A percentile compares a stretch with the other conserved stretches of the same genome.
These are phyloP conservation scores for Mimumesa dahlbomi DNA, from an alignment of 2,888 invertebrate species.

Conservation along the genomic window DNA sequence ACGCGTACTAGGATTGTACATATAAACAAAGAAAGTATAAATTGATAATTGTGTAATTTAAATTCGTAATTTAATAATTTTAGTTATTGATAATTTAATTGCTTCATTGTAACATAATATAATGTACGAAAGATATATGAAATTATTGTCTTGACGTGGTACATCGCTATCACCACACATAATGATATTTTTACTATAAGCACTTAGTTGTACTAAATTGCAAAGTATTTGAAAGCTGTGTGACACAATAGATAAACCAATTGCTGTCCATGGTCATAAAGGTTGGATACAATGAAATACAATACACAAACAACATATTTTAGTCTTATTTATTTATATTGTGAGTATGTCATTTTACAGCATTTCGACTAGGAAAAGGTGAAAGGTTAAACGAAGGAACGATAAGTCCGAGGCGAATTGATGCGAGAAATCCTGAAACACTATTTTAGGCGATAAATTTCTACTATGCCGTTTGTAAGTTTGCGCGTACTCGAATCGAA, in stretches of 20 bases:
- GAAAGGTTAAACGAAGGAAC: no score
- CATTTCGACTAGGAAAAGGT: no score
- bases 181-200: slow-evolving; percentile 24
- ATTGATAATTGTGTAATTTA: slow-evolving; percentile 17
- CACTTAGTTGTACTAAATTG: slow-evolving; percentile 1
- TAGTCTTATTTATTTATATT: slow-evolving; percentile 31
- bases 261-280: slow-evolving; percentile 22
- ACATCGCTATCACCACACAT: slow-evolving; percentile 1
- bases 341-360: background rate
- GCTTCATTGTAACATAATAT: background rate
- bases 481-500: slow-evolving; percentile 36
- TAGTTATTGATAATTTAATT: slow-evolving; percentile 19
- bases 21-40: background rate
- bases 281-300: slow-evolving; percentile 15
- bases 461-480: slow-evolving; percentile 27
- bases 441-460: background rate
- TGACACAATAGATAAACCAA: slow-evolving; percentile 5
- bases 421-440: background rate
- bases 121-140: slow-evolving; percentile 16
- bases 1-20: slow-evolving; percentile 9
- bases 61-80: no score
- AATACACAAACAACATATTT: background rate
- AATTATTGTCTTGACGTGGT: slow-evolving; percentile 15
- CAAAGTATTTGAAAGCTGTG: slow-evolving; percentile 24
- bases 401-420: no score